These are phyloP conservation scores for Notiomystis cincta DNA, from an alignment of 2,113 vertebrate species.

Conservation along the genomic window DNA sequence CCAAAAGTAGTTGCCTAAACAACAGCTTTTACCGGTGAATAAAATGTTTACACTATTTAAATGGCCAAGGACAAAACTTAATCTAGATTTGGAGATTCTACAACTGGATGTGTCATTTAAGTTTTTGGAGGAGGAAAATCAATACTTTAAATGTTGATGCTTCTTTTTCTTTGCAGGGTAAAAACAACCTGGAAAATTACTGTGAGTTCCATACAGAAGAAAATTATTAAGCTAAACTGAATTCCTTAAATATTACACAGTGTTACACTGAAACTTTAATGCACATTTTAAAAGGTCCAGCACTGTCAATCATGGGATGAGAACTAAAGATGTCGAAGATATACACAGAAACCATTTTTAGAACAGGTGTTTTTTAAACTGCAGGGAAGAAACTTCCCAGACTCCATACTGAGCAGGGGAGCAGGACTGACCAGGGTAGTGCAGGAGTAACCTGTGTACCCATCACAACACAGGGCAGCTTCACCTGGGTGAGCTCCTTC, in stretches of 20 bases:
- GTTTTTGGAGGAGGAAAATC: neutral
- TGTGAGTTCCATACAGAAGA: neutral
- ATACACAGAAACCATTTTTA: neutral
- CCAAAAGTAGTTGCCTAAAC: neutral
- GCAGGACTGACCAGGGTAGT: neutral
- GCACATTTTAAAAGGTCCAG: neutral
- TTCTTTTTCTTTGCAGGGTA: neutral
- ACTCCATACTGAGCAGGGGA: fast-evolving
- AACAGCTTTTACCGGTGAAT: neutral
- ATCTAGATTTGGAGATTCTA: neutral
- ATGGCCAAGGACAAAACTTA: neutral
- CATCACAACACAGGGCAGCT: neutral
- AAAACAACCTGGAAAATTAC: neutral
- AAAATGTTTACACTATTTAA: neutral
- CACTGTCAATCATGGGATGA: neutral
- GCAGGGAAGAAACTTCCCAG: neutral
- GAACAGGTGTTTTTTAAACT: neutral
- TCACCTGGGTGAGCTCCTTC: fast-evolving
- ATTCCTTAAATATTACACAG: neutral
- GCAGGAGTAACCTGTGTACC: neutral
- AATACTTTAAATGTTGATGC: neutral
- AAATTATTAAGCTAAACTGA: neutral
- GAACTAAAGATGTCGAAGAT: neutral
- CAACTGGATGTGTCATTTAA: neutral
- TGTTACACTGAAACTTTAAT: neutral